These are phyloP conservation scores for Stegodyphus dumicola DNA, from an alignment of 1,140 invertebrate genomes.

Conservation along the genomic window DNA sequence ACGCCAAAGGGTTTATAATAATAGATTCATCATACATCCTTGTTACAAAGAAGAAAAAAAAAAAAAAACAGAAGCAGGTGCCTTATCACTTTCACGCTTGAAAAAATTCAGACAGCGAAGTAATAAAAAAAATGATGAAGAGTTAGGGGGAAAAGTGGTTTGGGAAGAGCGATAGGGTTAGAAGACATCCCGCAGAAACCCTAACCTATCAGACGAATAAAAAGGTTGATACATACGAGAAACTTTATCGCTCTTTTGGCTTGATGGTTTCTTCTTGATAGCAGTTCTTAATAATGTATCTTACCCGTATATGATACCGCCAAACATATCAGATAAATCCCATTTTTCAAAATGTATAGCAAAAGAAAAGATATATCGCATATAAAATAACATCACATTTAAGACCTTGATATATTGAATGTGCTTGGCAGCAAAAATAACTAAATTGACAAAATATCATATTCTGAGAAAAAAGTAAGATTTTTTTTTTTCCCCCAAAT, in stretches of 20 bases:
- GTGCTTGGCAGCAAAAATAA: no score
- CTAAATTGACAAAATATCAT: no score
- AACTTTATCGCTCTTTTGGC: not conserved
- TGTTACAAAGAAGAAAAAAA: conserved; percentile 2
- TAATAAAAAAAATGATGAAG: not conserved
- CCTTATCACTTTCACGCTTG: conserved; percentile 49
- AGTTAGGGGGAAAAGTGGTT: conserved; percentile 1
- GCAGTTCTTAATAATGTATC: not conserved
- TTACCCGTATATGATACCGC: not conserved
- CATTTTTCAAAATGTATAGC: not conserved
- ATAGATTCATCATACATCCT: conserved; percentile 20
- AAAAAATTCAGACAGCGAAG: conserved; percentile 33
- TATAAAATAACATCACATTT: no score
- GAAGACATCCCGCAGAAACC: conserved; percentile 4
- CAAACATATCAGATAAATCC: not conserved
- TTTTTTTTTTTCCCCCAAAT: no score
- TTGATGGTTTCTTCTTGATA: not conserved
- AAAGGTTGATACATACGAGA: not conserved
- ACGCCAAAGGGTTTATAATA: conserved; percentile 43
- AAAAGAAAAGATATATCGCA: no score
- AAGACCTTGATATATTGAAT: no score
- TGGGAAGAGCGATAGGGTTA: conserved; percentile 32
- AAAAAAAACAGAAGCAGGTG: conserved; percentile 18
- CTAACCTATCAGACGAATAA: not conserved
- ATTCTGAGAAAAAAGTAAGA: no score